Base-by-base conservation (phyloP, 2,113 vertebrate species). In the Tor tambroides region DNA sequence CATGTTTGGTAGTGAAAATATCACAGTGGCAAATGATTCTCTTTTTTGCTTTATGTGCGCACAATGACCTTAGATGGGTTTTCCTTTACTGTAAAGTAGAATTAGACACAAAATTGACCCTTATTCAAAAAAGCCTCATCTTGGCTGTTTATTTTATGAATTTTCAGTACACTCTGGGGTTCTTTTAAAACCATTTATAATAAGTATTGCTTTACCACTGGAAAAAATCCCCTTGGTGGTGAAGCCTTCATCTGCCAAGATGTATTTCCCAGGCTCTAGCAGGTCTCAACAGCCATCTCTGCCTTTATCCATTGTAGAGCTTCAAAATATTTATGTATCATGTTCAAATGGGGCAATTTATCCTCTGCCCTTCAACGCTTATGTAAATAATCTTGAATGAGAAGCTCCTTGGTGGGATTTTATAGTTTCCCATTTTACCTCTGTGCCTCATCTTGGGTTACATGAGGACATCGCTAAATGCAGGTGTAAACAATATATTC, bases 1-100 rank as follows among this genome's bases (percentile, higher is more conserved):
- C 23, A 75, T 46, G 72, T 75, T 75, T 75, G 38, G 38, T 46
- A 75, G 72, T 75, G 21, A 75, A 75, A 46, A n/a, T 43, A 75
- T 72, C 69, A 38, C 38, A 43, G 21, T 46, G 72, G 12, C 23
- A 26, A 63, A 12, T 75, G 6, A 72, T 41, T 41, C 69, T 12
- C 17, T 10, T 2, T 23, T 72, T 12, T 4, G 0, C 35, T 38
- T 38, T 21, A 69, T 71, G 32, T 35, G 19, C 9, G 4, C 32
- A 72, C 32, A 72, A 11, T 23, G 32, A 72, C 21, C 67, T 35
- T 21, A 69, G 65, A 71, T 35, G 32, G 17, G 19, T 38, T 11
- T 12, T 72, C 2, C 35, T 23, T 72, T 71, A 32, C 15, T 69
- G 14, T 21, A 67, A 30, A 7, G 12, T 67, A 32, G 15, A 9